These are phyloP conservation scores for Kuschelorhynchus macadamiae DNA, from an alignment of 2,888 invertebrate species.

Conservation along the genomic window DNA sequence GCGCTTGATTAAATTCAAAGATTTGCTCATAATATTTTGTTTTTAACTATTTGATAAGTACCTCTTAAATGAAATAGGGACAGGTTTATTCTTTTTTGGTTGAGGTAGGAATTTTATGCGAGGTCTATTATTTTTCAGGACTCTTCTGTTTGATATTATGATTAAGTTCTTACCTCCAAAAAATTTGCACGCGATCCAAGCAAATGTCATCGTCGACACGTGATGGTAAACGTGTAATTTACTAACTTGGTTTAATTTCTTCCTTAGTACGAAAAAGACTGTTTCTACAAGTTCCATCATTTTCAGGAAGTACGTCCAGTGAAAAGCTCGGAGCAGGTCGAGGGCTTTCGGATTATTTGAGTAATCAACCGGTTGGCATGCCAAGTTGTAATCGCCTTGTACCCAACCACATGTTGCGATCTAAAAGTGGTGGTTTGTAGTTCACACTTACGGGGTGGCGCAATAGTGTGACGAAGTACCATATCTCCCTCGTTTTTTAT, in stretches of 20 bases:
- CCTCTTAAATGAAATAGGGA: too few species aligned
- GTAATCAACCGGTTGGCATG: constrained; percentile 81
- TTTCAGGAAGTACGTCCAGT: constrained; percentile 78
- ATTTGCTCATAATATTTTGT: too few species aligned
- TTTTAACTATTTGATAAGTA: too few species aligned
- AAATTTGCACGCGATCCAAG: constrained; percentile 76
- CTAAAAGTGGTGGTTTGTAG: too few species aligned
- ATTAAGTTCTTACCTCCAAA: constrained; percentile 73
- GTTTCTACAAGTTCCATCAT: constrained; percentile 79
- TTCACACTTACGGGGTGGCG: too few species aligned
- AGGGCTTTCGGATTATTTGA: constrained; percentile 75
- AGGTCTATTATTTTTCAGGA: too few species aligned
- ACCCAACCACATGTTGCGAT: constrained; percentile 77
- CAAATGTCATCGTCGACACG: constrained; percentile 72
- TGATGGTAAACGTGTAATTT: constrained; percentile 84
- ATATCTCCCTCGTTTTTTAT: too few species aligned
- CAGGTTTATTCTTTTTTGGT: too few species aligned
- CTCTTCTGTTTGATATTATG: too few species aligned
- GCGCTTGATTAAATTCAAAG: too few species aligned
- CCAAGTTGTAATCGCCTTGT: constrained; percentile 72
- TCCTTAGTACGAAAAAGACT: constrained; percentile 79
- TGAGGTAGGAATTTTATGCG: too few species aligned
- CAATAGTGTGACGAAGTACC: too few species aligned
- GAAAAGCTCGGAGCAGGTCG: constrained; percentile 70
- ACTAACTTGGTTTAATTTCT: constrained; percentile 80